Evolutionary conservation across 2,888 invertebrate species (phyloP).

Genomic region (Aphidius colemani): DNA sequence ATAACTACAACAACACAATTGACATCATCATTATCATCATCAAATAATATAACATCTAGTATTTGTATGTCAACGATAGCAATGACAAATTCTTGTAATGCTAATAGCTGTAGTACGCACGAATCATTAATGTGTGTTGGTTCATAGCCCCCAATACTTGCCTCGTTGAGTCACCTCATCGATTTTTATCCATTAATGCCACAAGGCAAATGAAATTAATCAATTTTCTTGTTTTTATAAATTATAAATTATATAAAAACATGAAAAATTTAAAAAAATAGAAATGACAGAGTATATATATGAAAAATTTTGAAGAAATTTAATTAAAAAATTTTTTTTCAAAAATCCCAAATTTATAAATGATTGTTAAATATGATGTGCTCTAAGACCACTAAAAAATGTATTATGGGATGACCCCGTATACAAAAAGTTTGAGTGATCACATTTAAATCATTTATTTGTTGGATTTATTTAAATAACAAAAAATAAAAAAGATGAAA

Average conservation of each 20-base stretch:
- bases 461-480: slow-evolving; percentile 35
- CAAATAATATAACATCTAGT: slow-evolving; percentile 23
- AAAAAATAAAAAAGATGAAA: neutral
- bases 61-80: slow-evolving; percentile 28
- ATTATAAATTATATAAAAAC: no score
- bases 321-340: no score
- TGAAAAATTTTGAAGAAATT: no score
- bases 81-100: slow-evolving; percentile 37
- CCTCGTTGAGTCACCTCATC: slow-evolving; percentile 58
- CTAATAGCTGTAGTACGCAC: slow-evolving; percentile 47
- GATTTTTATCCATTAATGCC: slow-evolving; percentile 56
- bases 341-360: no score
- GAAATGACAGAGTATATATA: no score
- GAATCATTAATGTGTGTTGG: slow-evolving; percentile 59
- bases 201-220: slow-evolving; percentile 42
- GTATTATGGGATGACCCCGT: slow-evolving; percentile 28
- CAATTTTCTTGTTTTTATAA: no score
- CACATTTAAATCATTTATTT: slow-evolving; percentile 1
- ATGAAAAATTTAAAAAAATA: no score
- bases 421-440: neutral
- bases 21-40: slow-evolving; percentile 33
- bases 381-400: neutral
- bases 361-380: no score
- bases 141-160: slow-evolving; percentile 58
- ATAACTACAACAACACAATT: neutral